These are phyloP conservation scores for Apodemia duryi DNA, from an alignment of 2,888 invertebrate species.

Conservation along the genomic window DNA sequence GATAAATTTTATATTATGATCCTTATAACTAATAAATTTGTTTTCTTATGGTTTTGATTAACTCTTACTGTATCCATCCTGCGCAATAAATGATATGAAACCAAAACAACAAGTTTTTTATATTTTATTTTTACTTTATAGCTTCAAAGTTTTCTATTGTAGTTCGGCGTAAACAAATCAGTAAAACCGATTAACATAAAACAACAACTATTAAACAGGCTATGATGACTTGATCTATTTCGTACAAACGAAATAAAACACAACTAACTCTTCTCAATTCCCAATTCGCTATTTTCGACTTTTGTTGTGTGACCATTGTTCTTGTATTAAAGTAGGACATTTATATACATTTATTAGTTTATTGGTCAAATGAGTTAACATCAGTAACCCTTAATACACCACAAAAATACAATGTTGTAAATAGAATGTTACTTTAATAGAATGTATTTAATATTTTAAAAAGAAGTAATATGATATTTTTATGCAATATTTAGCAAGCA, in stretches of 20 bases:
- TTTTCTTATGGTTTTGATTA: not conserved
- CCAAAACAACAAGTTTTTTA: not conserved
- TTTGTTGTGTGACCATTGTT: not conserved
- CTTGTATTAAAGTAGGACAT: not conserved
- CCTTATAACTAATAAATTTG: not conserved
- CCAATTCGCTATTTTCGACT: not conserved
- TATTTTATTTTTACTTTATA: not conserved
- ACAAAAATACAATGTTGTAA: too few relatives aligned
- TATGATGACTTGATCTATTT: slow-evolving; percentile 1
- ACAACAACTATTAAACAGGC: slow-evolving; percentile 10
- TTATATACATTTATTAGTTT: too few relatives aligned
- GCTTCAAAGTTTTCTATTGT: slow-evolving; percentile 1
- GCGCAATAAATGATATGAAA: not conserved
- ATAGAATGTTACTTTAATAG: too few relatives aligned
- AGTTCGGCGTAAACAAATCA: slow-evolving; percentile 4
- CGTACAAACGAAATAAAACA: not conserved
- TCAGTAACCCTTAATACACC: too few relatives aligned
- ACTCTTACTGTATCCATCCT: not conserved
- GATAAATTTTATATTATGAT: not conserved
- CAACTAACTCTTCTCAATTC: not conserved
- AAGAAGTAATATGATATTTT: too few relatives aligned
- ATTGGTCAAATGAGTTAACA: too few relatives aligned
- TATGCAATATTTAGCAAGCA: too few relatives aligned
- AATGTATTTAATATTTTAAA: too few relatives aligned
- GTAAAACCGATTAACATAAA: slow-evolving; percentile 10